Evolutionary conservation across 2,888 invertebrate genomes (phyloP).

Genomic region (Nomada goodeniana): DNA sequence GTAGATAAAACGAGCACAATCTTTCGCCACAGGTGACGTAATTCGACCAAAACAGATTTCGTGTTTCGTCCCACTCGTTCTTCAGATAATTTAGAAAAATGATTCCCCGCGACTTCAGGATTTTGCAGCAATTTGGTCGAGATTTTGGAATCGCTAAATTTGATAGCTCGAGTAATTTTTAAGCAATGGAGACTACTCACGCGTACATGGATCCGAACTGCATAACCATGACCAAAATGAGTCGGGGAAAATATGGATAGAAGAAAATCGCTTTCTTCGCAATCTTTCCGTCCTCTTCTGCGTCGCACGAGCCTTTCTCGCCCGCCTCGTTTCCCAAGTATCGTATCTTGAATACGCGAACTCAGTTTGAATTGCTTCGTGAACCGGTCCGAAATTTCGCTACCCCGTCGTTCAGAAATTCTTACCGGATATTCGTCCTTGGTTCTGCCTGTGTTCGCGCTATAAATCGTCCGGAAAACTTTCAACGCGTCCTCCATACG

Average conservation of each 20-base stretch:
- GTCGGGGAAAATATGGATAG: constrained; percentile 87
- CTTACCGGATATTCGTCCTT: constrained; percentile 89
- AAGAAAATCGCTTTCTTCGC: constrained; percentile 89
- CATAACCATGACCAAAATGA: constrained; percentile 87
- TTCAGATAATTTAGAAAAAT: background rate
- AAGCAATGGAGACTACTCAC: constrained; percentile 82
- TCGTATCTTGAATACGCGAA: constrained; percentile 78
- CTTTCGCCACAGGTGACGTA: background rate
- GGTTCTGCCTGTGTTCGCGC: constrained; percentile 88
- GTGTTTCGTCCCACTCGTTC: background rate
- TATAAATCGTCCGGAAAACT: constrained; percentile 88
- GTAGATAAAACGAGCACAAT: constrained; percentile 44
- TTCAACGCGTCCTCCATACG: constrained; percentile 88
- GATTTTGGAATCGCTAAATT: no score
- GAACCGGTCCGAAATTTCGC: background rate
- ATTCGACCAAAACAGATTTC: constrained; percentile 34
- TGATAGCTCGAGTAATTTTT: background rate
- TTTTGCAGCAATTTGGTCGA: no score
- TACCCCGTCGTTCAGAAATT: background rate
- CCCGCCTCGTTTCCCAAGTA: constrained; percentile 79
- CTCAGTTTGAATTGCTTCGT: background rate
- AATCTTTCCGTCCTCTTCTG: constrained; percentile 83
- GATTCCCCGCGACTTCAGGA: background rate
- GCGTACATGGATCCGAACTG: constrained; percentile 88
- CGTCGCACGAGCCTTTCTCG: background rate